These are phyloP conservation scores for Gyps fulvus DNA, from an alignment of 2,113 vertebrate genomes.

Conservation along the genomic window DNA sequence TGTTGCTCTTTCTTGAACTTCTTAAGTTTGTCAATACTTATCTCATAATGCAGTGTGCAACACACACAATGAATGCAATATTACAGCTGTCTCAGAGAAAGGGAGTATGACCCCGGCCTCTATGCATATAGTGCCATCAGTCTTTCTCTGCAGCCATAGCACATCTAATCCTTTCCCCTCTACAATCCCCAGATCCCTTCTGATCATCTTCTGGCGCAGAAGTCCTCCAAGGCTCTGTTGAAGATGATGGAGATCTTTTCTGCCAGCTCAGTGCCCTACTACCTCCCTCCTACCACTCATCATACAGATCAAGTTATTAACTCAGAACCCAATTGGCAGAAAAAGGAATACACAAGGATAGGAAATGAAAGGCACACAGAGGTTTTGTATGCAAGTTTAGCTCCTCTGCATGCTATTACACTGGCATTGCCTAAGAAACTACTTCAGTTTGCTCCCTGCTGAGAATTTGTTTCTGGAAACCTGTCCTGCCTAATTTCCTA, in stretches of 20 bases:
- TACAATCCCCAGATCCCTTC: background rate
- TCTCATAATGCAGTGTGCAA: background rate
- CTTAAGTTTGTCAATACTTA: background rate
- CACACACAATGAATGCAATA: background rate
- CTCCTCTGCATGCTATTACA: background rate
- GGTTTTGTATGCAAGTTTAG: constrained; percentile 7
- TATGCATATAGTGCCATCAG: background rate
- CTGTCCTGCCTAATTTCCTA: constrained; percentile 40
- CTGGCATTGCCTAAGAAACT: constrained; percentile 14
- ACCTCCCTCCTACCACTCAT: background rate
- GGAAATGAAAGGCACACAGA: constrained; percentile 10
- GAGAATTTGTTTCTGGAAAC: constrained; percentile 32
- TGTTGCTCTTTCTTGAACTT: background rate
- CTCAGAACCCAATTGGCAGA: background rate
- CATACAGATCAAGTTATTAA: background rate
- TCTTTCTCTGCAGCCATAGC: background rate
- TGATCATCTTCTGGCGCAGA: background rate
- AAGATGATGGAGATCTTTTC: constrained; percentile 13
- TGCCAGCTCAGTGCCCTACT: constrained; percentile 1
- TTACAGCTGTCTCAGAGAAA: background rate
- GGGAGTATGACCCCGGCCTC: background rate
- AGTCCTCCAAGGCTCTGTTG: background rate
- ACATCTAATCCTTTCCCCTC: background rate
- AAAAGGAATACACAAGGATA: background rate
- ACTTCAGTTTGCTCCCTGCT: background rate